Evolutionary conservation across 1,140 invertebrate species (phyloP), one percentile per base, ranked within the genome.

Genomic region (Sycophila sp.): DNA sequence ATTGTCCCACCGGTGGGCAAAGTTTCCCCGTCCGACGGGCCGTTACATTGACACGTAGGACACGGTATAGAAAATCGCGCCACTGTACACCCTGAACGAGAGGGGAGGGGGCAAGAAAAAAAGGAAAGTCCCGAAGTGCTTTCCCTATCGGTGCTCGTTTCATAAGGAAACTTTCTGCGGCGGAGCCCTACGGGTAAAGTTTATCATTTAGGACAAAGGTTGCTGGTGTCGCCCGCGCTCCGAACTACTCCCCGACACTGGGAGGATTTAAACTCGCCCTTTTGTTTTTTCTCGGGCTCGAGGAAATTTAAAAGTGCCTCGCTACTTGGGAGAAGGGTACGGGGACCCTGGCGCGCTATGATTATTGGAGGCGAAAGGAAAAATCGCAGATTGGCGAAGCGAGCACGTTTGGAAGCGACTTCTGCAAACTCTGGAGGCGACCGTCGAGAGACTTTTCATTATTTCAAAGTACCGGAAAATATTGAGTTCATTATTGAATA

Each of bases 131-230:
- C 73, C 60, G 51, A 75, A 76, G 81, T 79, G 76, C 77, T 81
- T 78, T 81, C 76, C 75, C 75, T 81, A 81, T 79, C 77, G 75
- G 66, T 47, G 51, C 59, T 72, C 73, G 55, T 77, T 79, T 79
- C 79, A 77, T 75, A 80, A 74, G 75, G 59, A 80, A 80, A 81
- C 70, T 80, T 81, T 81, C 70, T 70, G 69, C 58, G 56, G 53
- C 34, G 58, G 62, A 77, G 66, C 71, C 77, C 79, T 69, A 62
- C 58, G 76, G 76, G 69, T 58, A 79, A 80, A 81, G 80, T 82
- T 83, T 82, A 81, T 82, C 81, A 82, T 82, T 78, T 78, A 75
- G 75, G 75, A 77, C 74, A 82, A 80, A 81, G 81, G 73, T 75
- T 71, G 73, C 70, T 45, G 63, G 49, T 62, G 70, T 64, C 64